Base-by-base conservation (phyloP, 1,140 invertebrate genomes). In the Drosophila novamexicana region DNA sequence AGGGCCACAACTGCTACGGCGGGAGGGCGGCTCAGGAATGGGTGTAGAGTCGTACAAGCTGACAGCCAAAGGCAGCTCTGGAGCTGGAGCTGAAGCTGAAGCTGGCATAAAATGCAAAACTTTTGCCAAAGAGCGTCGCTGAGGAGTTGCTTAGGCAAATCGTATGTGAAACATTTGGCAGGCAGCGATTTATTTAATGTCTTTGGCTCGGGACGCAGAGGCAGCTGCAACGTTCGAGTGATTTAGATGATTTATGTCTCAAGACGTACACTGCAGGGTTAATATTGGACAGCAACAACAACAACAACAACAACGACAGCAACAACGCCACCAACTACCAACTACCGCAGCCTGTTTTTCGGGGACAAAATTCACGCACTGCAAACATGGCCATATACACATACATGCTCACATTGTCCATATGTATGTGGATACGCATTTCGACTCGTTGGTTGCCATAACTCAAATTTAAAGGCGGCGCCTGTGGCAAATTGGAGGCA, bases 151-250 rank as follows among this genome's bases (percentile, higher is more conserved):
- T 88, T 86, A 88, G 83, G 79, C 84, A 88, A 88, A 88, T 84
- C 84, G 84, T 89, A 89, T 89, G 77, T 81, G 84, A 89, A 81
- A 90, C 84, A 89, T 89, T 89, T 89, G 84, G 84, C 84, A 89
- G 66, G 64, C 84, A 88, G 80, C 84, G 84, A 89, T 89, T 89
- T 89, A 89, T 89, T 89, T 89, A 89, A 89, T 89, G 84, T 89
- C 84, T 89, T 78, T 83, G 76, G 71, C 75, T 75, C 76, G 57
- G 75, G 53, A 65, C 29, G 42, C 47, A 56, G 62, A 45, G 62
- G 77, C 84, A 89, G 77, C 73, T 89, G 84, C 84, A 89, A 29
- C 83, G 84, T 89, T 84, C 68, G 57, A 89, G 84, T 89, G 84
- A 89, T 89, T 89, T 89, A 89, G 69, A 81, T 89, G 84, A 89